phyloP scores from a whole-genome alignment of 2,113 vertebrate species.

The Bostrychus sinensis region DNA sequence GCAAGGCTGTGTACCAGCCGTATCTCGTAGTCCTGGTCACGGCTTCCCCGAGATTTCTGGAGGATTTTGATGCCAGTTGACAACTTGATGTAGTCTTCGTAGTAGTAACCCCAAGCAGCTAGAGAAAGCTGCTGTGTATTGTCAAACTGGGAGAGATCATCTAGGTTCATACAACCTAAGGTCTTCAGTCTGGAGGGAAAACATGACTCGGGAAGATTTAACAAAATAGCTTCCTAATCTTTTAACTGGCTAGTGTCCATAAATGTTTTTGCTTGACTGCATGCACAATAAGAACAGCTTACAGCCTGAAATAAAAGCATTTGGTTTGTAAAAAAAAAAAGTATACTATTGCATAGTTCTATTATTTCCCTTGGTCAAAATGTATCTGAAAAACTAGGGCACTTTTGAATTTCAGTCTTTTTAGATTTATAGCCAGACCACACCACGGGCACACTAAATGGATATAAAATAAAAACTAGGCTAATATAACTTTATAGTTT shows the following conservation, averaged over 20 bases:
- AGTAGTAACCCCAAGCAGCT: conserved; percentile 83
- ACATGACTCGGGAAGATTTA: not conserved
- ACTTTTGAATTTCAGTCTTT: not conserved
- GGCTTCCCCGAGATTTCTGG: conserved; percentile 74
- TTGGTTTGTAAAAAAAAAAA: no score
- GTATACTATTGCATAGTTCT: no score
- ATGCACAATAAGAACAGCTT: not conserved
- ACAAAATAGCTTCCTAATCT: not conserved
- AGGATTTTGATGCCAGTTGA: conserved; percentile 81
- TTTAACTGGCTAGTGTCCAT: not conserved
- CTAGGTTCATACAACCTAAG: conserved; percentile 79
- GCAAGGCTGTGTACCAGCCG: conserved; percentile 81
- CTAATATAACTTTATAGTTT: not conserved
- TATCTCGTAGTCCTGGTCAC: conserved; percentile 83
- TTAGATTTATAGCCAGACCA: no score
- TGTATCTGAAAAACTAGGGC: conserved; percentile 4
- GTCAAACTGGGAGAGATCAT: conserved; percentile 82
- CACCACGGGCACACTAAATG: not conserved
- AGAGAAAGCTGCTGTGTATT: conserved; percentile 80
- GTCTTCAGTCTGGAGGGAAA: conserved; percentile 73
- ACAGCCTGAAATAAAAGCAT: no score
- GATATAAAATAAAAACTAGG: not conserved
- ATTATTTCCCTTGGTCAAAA: not conserved
- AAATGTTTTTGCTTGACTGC: not conserved
- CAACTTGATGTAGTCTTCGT: conserved; percentile 83